Conservation (phyloP, 2,113 vertebrate genomes). For the Lasiurus cinereus region DNA sequence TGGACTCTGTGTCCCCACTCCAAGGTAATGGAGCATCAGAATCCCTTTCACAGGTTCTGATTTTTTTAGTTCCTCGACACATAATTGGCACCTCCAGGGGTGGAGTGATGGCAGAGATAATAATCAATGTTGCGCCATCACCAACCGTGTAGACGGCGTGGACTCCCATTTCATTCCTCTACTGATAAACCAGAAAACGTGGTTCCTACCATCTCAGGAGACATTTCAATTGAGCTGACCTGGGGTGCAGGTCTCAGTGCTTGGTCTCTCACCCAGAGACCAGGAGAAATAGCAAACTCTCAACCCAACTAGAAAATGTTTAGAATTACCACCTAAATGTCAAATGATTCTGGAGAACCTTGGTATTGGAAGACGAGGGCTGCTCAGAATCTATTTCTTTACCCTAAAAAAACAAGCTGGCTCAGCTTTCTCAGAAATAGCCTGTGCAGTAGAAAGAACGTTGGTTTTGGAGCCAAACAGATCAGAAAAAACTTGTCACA, state of each 20-base stretch:
- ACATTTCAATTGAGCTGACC: not conserved
- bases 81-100: not conserved
- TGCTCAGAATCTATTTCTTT: not conserved
- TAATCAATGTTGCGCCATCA: not conserved
- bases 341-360: not conserved
- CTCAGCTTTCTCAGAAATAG: not conserved
- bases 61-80: not conserved
- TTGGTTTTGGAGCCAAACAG: not conserved
- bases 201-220: not conserved
- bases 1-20: not conserved
- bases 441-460: not conserved
- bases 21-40: not conserved
- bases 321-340: not conserved
- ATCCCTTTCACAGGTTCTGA: not conserved
- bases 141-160: not conserved
- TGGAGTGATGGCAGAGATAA: not conserved
- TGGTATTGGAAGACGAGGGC: not conserved
- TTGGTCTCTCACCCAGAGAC: not conserved
- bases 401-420: not conserved
- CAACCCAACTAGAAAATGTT: not conserved
- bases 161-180: not conserved
- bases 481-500: not conserved
- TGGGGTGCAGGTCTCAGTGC: not conserved
- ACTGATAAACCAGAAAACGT: not conserved
- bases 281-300: not conserved